Evolutionary conservation across 2,888 invertebrate species (phyloP), one percentile per base, ranked within the genome.

Genomic region (Athetis lepigone): DNA sequence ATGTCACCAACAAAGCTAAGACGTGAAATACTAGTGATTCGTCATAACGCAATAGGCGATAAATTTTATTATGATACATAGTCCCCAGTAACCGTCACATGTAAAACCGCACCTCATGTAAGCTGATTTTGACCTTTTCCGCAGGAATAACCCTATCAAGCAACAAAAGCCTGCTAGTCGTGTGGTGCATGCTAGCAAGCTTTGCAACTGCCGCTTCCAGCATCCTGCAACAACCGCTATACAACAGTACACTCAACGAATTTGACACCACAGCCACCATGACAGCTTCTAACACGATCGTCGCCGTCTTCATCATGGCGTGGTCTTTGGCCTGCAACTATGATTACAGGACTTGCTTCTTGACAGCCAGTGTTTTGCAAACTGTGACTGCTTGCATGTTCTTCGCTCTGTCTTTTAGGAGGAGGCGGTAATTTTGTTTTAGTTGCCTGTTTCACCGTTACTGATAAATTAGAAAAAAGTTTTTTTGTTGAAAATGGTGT

Each of bases 201-300:
- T 90, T 93, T 71, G 84, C 95, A 0, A 90, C 92, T 0, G 92
- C 92, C 0, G 91, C 93, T 0, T 85, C 90, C 19, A 87, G 87
- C 70, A 90, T 95, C 3, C 86, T 94, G 2, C 92, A 91, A 25
- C 94, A 93, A 49, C 94, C 95, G 0, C 70, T 94, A 0, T 93
- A 92, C 86, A 92, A 91, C 70, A 90, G 89, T 50, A 91, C 92
- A 0, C 78, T 94, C 4, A 93, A 93, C 79, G 94, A 95, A 16
- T 94, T 95, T 81, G 92, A 94, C 58, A 90, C 91, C 0, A 94
- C 94, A 0, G 95, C 94, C 4, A 94, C 95, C 1, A 89, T 90
- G 79, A 92, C 93, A 3, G 86, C 92, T 0, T 91, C 94, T 0
- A 95, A 94, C 75, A 84, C 88, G 0, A 73, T 94, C 4, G 93